Evolutionary conservation across 2,113 vertebrate genomes (phyloP), one percentile per base, ranked within the genome.

Genomic region (Periophthalmus modestus): DNA sequence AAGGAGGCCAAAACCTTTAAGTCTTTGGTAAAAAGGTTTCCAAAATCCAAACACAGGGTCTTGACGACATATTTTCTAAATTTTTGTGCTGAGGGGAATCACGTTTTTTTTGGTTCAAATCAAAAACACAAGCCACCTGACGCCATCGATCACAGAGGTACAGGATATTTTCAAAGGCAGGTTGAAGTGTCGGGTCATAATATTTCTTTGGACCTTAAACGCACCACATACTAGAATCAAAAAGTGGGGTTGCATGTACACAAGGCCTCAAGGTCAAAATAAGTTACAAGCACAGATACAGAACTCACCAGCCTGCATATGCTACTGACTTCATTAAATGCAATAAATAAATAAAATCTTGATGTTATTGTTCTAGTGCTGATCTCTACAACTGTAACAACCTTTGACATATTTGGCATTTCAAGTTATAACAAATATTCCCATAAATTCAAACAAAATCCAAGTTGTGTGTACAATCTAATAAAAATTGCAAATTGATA

Each of bases 11-110:
- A 87, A 94, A 93, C 93, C 91, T 91, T 87, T 78, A 86, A 89
- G 91, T 97, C 96, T 96, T 97, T 97, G 95, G 95, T 96, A 94
- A 94, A 94, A 90, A 78, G 78, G 54, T 13, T 48, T 13, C n/a
- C 39, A 66, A 66, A 66, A 66, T 62, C 58, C 23, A 24, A 59
- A 28, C 11, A 23, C 21, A 12, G 55, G 4, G 23, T 59, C 24
- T 59, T 21, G 23, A 69, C 72, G 12, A 79, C 46, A 12, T 24
- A 33, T 24, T 61, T 33, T 59, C 6, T 52, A 58, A 46, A 88
- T 82, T 89, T 80, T 82, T 95, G 93, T 95, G 93, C 94, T 94
- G 89, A 91, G 59, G 81, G 68, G 57, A 54, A 23, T 66, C 18
- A 75, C 68, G 69, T 81, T 75, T 79, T 75, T 46, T n/a, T n/a